Conservation (phyloP, 2,888 invertebrate species). For the Syritta pipiens region DNA sequence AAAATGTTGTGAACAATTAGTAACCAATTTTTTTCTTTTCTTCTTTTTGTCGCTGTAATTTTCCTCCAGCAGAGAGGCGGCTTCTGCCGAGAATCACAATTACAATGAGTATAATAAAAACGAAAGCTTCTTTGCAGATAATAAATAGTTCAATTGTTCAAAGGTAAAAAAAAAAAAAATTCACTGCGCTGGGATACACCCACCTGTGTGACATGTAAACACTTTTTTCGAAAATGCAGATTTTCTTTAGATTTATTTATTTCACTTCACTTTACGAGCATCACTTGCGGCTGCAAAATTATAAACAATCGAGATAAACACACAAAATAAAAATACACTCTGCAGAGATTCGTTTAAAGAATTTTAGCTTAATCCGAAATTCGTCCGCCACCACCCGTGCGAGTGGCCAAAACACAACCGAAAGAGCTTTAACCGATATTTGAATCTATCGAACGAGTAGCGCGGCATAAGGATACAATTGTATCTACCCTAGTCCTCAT, state of each 20-base stretch:
- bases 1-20: no score
- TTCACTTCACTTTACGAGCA: conserved; percentile 27
- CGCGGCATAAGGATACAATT: conserved; percentile 34
- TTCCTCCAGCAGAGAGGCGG: no score
- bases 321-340: background rate
- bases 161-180: conserved; percentile 11
- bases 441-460: conserved; percentile 48
- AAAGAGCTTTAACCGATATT: conserved; percentile 65
- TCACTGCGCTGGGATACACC: conserved; percentile 35
- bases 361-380: conserved; percentile 11
- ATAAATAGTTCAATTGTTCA: conserved; percentile 46
- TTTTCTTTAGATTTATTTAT: conserved; percentile 2
- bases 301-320: conserved; percentile 24
- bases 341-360: background rate
- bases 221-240: conserved; percentile 4
- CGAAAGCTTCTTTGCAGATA: conserved; percentile 48
- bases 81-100: conserved; percentile 40
- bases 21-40: background rate
- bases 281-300: conserved; percentile 25
- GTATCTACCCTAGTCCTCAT: conserved; percentile 38
- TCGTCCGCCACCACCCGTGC: conserved; percentile 16
- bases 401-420: conserved; percentile 56
- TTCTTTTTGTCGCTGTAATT: background rate
- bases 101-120: conserved; percentile 61
- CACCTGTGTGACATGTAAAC: conserved; percentile 60